Base-by-base conservation (phyloP, 2,113 vertebrate species). In the Machaerirhynchus nigripectus region DNA sequence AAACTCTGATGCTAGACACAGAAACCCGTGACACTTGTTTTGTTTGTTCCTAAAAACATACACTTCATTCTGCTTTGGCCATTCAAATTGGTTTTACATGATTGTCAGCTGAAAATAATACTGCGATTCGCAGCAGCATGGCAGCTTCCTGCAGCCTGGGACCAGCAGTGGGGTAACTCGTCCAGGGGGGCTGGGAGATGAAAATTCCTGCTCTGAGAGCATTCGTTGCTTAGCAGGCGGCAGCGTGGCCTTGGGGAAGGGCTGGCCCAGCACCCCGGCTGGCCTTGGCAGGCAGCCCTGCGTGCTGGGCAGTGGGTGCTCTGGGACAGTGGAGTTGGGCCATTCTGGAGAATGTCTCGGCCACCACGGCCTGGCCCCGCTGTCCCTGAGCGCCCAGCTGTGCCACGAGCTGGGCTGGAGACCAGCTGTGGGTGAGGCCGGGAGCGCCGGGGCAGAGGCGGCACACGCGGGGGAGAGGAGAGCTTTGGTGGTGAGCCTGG, bases 151-250 rank as follows among this genome's bases (percentile, higher is more conserved):
- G 95, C 44, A 53, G 95, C 95, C 95, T 13, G 75, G 92, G 78
- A 74, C 96, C 91, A 61, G 87, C 90, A 97, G 93, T 92, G 93
- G 88, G 96, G 46, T 97, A 70, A 97, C 98, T 97, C 95, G 42
- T 97, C 95, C 53, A 21, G 79, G 78, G 96, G 98, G 95, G 91
- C 91, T 83, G 69, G 96, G 95, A 96, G 93, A 95, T 93, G 96
- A 91, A 88, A 93, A 96, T 92, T 92, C 91, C 92, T 97, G 93
- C 96, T 97, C 95, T 30, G 93, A 97, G 97, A 97, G 98, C 90
- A n/a, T 90, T 96, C 80, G 95, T 97, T 97, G 98, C 98, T 97
- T 95, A 75, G 96, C 94, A 94, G 63, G 87, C 2, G 16, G 69
- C 70, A 47, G 53, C 2, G 12, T 24, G 60, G 60, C 61, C 33